A percentile compares a stretch with the other conserved stretches of the same genome.
phyloP scores from a whole-genome alignment of 2,113 vertebrate species.

The Podocnemis expansa region DNA sequence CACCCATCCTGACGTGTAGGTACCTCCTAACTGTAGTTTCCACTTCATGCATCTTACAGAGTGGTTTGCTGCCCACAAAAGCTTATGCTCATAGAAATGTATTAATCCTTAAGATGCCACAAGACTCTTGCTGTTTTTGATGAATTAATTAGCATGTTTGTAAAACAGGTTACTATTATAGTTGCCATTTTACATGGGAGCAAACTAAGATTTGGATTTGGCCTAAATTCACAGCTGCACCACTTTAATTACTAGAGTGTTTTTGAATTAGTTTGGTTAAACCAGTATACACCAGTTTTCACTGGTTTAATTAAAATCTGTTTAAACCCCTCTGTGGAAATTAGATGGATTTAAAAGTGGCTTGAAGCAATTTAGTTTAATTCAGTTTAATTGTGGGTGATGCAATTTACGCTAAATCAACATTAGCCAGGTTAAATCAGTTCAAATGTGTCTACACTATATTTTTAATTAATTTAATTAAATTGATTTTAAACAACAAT shows the following conservation, averaged over 20 bases:
- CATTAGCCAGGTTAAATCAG: neutral
- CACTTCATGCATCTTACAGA: too few relatives aligned
- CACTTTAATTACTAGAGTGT: neutral
- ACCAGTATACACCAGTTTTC: neutral
- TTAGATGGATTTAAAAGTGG: neutral
- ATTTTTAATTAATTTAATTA: neutral
- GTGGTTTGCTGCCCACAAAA: too few relatives aligned
- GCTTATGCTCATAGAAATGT: too few relatives aligned
- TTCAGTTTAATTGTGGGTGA: neutral
- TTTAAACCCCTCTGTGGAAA: neutral
- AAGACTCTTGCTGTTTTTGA: neutral
- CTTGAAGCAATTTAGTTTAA: neutral
- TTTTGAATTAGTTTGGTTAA: neutral
- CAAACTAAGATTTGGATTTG: neutral
- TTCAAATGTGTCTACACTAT: neutral
- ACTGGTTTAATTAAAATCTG: neutral
- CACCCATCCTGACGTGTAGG: too few relatives aligned
- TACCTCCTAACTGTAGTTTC: too few relatives aligned
- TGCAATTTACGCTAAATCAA: neutral
- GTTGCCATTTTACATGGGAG: neutral
- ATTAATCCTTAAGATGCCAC: too few relatives aligned
- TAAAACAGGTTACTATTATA: neutral
- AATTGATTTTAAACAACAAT: neutral
- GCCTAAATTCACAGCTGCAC: slow-evolving; percentile 4
- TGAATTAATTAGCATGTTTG: slow-evolving; percentile 1